Percentiles rank a stretch among this genome's conserved stretches.
phyloP scores from a whole-genome alignment of 2,113 vertebrate genomes.

The Colius striatus region DNA sequence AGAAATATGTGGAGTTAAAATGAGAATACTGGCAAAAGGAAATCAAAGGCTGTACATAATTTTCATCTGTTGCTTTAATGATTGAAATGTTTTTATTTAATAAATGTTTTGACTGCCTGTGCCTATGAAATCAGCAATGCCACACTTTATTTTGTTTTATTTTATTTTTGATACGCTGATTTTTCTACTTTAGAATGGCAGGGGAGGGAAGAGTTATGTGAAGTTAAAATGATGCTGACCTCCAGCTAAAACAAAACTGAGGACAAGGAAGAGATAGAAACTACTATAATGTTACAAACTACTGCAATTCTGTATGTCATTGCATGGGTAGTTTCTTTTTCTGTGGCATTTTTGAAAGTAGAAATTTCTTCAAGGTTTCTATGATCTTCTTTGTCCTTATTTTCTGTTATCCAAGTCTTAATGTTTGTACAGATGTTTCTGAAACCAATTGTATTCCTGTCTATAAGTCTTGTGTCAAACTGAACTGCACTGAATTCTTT shows the following conservation, averaged over 20 bases:
- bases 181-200: neutral
- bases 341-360: neutral
- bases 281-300: neutral
- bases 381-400: neutral
- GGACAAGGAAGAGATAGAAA: neutral
- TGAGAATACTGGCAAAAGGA: neutral
- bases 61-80: neutral
- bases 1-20: neutral
- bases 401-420: neutral
- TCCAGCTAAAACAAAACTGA: neutral
- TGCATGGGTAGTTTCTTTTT: neutral
- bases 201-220: accelerated
- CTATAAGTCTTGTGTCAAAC: neutral
- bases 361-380: neutral
- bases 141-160: neutral
- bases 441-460: neutral
- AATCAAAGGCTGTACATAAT: neutral
- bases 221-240: neutral
- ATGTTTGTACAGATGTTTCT: neutral
- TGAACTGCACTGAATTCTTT: neutral
- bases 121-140: neutral
- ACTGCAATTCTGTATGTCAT: neutral
- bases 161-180: neutral
- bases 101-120: neutral
- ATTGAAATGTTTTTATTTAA: neutral